Conservation (phyloP, 2,797 vertebrate genomes). For the Macropodus opercularis region DNA sequence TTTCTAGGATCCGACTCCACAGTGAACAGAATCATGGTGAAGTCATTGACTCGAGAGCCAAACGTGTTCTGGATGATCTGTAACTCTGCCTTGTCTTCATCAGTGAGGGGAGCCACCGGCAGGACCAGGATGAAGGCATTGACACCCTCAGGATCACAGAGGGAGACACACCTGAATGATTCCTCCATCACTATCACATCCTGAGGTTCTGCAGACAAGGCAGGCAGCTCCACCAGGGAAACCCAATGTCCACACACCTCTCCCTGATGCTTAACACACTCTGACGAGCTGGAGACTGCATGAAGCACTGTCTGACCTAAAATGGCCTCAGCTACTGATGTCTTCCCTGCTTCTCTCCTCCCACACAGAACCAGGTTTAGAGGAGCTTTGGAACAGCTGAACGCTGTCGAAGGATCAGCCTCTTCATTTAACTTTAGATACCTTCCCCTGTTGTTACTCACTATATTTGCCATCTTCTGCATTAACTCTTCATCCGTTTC, state of each 20-base stretch:
- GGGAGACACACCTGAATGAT: constrained; percentile 75
- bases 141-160: neutral
- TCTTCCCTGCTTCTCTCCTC: constrained; percentile 35
- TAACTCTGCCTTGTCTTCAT: constrained; percentile 54
- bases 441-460: too few species aligned
- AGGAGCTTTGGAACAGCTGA: neutral
- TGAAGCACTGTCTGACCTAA: constrained; percentile 16
- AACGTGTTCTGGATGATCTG: too few species aligned
- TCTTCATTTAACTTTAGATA: too few species aligned
- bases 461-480: too few species aligned
- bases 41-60: too few species aligned
- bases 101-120: constrained; percentile 37
- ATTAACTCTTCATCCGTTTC: too few species aligned
- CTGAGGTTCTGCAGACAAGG: constrained; percentile 63
- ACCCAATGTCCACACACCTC: constrained; percentile 27
- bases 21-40: constrained; percentile 50
- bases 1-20: constrained; percentile 29
- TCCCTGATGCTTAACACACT: constrained; percentile 37
- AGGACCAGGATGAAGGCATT: constrained; percentile 56
- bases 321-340: constrained; percentile 35
- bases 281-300: constrained; percentile 7
- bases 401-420: too few species aligned
- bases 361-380: constrained; percentile 44
- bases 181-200: constrained; percentile 72
- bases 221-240: constrained; percentile 54